Evolutionary conservation across 2,888 invertebrate species (phyloP).

Genomic region (Chymomyza amoena): DNA sequence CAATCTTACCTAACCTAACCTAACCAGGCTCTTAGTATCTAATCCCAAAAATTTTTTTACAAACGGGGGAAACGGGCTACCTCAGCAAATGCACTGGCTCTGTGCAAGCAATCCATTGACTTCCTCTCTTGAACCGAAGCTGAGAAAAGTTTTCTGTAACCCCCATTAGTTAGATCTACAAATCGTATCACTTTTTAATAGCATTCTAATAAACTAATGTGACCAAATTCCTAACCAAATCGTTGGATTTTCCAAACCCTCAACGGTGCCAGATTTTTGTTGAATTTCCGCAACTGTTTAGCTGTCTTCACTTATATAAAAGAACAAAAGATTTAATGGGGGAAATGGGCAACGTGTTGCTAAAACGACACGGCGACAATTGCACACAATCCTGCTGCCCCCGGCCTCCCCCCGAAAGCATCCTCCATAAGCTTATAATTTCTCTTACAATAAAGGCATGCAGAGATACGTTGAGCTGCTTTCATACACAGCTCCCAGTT

Average conservation of each 20-base stretch:
- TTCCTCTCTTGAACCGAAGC: too few relatives aligned
- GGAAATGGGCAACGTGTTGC: conserved; percentile 64
- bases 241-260: not conserved
- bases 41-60: too few relatives aligned
- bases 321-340: conserved; percentile 11
- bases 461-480: conserved; percentile 36
- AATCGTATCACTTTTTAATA: too few relatives aligned
- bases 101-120: too few relatives aligned
- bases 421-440: conserved; percentile 55
- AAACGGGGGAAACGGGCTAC: too few relatives aligned
- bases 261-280: conserved; percentile 1
- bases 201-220: not conserved
- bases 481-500: not conserved
- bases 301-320: not conserved
- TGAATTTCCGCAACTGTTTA: not conserved
- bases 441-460: conserved; percentile 64
- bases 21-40: too few relatives aligned
- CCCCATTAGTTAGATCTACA: too few relatives aligned
- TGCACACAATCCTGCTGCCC: conserved; percentile 2
- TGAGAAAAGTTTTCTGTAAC: too few relatives aligned
- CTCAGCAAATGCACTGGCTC: too few relatives aligned
- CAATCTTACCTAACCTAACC: too few relatives aligned
- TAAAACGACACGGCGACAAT: conserved; percentile 44
- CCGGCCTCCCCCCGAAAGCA: not conserved
- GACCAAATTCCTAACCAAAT: not conserved